phyloP scores from a whole-genome alignment of 2,888 invertebrate species.

The Scaptomyza reducta region DNA sequence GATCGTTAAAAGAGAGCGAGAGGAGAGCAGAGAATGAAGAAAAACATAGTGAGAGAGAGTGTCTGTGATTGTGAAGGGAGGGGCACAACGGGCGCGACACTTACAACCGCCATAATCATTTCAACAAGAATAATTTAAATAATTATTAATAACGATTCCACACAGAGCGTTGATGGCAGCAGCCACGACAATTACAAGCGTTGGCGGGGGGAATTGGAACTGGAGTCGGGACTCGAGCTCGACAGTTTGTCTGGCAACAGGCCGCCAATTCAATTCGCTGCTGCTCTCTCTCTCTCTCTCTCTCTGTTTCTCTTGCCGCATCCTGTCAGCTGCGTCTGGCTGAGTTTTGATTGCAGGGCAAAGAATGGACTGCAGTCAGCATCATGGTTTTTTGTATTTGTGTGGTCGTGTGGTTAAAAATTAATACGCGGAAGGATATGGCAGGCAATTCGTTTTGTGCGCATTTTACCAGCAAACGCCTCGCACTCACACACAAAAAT shows the following conservation, averaged over 20 bases:
- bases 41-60: not conserved
- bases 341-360: constrained; percentile 57
- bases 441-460: constrained; percentile 77
- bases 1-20: constrained; percentile 10
- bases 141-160: constrained; percentile 80
- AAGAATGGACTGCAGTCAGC: constrained; percentile 18
- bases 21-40: constrained; percentile 26
- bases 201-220: not conserved
- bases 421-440: constrained; percentile 80
- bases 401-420: constrained; percentile 71
- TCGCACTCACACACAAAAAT: constrained; percentile 19
- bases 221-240: constrained; percentile 23
- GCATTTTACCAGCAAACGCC: constrained; percentile 40
- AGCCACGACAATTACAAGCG: constrained; percentile 69
- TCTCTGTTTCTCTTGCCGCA: constrained; percentile 18
- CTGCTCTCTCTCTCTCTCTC: not conserved
- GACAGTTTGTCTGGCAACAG: constrained; percentile 61
- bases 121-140: constrained; percentile 82
- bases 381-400: constrained; percentile 44
- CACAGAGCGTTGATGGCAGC: constrained; percentile 60
- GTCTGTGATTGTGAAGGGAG: not conserved
- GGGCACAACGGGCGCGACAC: constrained; percentile 58
- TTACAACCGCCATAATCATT: constrained; percentile 79
- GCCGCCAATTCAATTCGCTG: constrained; percentile 52
- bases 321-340: constrained; percentile 51